phyloP scores from a whole-genome alignment of 1,140 invertebrate genomes.

The Drosophila arawakana region DNA sequence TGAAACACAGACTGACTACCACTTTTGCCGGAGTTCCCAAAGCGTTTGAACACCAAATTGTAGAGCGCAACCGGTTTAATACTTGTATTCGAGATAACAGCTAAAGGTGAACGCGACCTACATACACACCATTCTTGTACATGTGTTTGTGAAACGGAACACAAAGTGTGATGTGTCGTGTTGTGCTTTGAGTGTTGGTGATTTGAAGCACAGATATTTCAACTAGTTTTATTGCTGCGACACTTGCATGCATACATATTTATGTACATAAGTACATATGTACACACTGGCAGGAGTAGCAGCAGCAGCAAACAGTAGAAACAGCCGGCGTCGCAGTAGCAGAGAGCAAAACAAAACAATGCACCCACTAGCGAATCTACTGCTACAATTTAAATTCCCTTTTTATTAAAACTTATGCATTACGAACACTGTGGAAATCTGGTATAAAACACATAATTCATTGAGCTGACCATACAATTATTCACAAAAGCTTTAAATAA shows the following conservation, averaged over 20 bases:
- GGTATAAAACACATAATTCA: too few relatives aligned
- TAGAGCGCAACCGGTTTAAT: constrained; percentile 72
- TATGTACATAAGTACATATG: too few relatives aligned
- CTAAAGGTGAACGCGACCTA: constrained; percentile 70
- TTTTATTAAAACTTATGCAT: neutral
- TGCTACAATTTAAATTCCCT: neutral
- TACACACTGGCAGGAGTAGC: neutral
- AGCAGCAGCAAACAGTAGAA: constrained; percentile 9
- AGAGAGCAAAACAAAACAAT: constrained; percentile 28
- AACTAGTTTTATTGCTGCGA: constrained; percentile 33
- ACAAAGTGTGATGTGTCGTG: constrained; percentile 33
- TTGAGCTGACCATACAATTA: neutral
- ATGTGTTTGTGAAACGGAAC: constrained; percentile 1
- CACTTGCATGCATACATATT: neutral
- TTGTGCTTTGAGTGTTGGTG: constrained; percentile 44
- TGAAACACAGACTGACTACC: constrained; percentile 37
- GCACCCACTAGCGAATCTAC: constrained; percentile 48
- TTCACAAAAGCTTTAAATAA: neutral
- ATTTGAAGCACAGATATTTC: constrained; percentile 63
- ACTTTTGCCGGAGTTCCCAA: constrained; percentile 26
- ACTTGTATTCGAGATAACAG: constrained; percentile 61
- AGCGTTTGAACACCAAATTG: constrained; percentile 56
- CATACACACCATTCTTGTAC: constrained; percentile 17
- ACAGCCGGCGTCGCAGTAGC: neutral
- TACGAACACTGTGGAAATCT: too few relatives aligned